These are phyloP conservation scores for Gobius niger DNA, from an alignment of 2,113 vertebrate genomes.

Conservation along the genomic window DNA sequence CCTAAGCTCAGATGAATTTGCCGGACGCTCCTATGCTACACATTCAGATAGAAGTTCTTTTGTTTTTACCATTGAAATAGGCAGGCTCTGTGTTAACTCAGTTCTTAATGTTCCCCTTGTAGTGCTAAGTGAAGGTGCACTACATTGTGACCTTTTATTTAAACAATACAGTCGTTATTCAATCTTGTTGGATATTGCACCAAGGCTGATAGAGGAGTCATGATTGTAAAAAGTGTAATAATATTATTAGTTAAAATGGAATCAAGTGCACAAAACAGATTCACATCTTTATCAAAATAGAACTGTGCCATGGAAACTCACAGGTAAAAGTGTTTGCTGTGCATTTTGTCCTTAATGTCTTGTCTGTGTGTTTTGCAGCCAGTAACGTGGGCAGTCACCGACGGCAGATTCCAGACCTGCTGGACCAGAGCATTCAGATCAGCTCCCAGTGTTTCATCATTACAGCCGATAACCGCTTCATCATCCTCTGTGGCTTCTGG, in stretches of 20 bases:
- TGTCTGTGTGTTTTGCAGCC: slow-evolving; percentile 70
- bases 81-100: slow-evolving; percentile 49
- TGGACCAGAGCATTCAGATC: slow-evolving; percentile 97
- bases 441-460: slow-evolving; percentile 94
- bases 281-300: too few species aligned
- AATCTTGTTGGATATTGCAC: not conserved
- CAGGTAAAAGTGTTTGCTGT: too few species aligned
- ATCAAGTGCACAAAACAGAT: too few species aligned
- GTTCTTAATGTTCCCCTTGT: slow-evolving; percentile 53
- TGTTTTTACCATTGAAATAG: slow-evolving; percentile 54
- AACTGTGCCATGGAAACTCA: too few species aligned
- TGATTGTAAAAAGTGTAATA: too few species aligned
- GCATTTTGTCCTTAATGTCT: not conserved
- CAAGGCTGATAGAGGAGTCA: not conserved
- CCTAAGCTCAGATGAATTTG: slow-evolving; percentile 29
- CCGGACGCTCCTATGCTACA: slow-evolving; percentile 12
- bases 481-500: slow-evolving; percentile 97
- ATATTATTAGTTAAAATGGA: too few species aligned
- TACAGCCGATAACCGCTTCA: slow-evolving; percentile 93
- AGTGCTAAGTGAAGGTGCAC: slow-evolving; percentile 40
- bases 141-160: slow-evolving; percentile 15
- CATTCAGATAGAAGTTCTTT: slow-evolving; percentile 29
- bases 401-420: slow-evolving; percentile 93
- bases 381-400: slow-evolving; percentile 87
- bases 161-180: not conserved